Percentiles rank a stretch among this genome's conserved stretches.
These are phyloP conservation scores for Mamestra brassicae DNA, from an alignment of 2,888 invertebrate genomes.

Conservation along the genomic window DNA sequence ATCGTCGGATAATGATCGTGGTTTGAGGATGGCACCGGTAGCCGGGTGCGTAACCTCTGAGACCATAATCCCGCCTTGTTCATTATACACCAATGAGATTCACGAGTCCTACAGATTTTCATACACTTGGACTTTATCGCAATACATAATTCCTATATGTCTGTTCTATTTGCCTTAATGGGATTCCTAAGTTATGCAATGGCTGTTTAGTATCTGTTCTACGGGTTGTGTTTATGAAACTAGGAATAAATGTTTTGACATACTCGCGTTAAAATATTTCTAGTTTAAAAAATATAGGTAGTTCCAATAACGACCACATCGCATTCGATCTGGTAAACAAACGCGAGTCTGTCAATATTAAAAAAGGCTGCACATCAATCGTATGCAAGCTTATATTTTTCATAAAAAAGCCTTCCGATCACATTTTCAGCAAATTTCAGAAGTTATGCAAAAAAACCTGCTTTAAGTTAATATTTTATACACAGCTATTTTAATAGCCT, in stretches of 20 bases:
- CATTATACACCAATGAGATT: conserved; percentile 85
- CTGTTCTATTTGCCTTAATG: not conserved
- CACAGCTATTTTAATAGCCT: conserved; percentile 24
- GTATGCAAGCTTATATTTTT: too few species aligned
- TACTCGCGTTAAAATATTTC: not conserved
- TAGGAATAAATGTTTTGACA: not conserved
- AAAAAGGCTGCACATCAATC: too few species aligned
- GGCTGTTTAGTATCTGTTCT: too few species aligned
- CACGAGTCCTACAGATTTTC: conserved; percentile 74
- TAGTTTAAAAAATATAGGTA: too few species aligned
- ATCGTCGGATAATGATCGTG: conserved; percentile 69
- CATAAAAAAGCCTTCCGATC: not conserved
- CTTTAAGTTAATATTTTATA: conserved; percentile 1
- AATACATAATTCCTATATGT: conserved; percentile 3
- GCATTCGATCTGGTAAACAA: too few species aligned
- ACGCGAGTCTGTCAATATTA: too few species aligned
- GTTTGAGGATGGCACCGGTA: conserved; percentile 68
- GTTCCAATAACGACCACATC: too few species aligned
- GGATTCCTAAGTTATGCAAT: not conserved
- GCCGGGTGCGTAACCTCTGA: conserved; percentile 74
- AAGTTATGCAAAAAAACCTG: not conserved
- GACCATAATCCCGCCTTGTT: conserved; percentile 84
- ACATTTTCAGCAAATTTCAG: not conserved
- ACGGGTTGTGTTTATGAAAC: not conserved
- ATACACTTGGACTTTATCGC: conserved; percentile 17